Base-by-base conservation (phyloP, 2,888 invertebrate genomes). In the Machimus rusticus region DNA sequence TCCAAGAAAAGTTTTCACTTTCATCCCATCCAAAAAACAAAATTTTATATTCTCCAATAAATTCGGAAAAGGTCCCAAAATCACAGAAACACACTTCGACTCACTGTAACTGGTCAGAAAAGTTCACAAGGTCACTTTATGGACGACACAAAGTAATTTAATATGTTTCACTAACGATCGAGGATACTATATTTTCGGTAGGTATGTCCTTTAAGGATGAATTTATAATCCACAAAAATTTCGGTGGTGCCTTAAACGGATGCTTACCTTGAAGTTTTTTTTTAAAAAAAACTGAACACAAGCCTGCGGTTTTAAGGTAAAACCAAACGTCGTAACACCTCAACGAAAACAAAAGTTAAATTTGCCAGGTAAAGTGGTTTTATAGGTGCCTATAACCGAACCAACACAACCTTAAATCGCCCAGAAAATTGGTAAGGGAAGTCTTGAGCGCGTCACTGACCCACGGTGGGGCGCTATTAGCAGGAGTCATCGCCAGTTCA, bases 341-440 rank as follows among this genome's bases (percentile, higher is more conserved):
- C 90, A 93, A 92, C 92, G 93, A 93, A 93, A 93, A 93, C 92
- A 93, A 92, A 92, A 92, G 92, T 92, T 91, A 92, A 91, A 91
- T 92, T 91, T 90, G 91, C 91, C 90, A 90, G 90, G 90, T 93
- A 93, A 93, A 94, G 93, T 93, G 92, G 93, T 93, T 93, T 94
- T 94, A 94, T 94, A 94, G 94, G 89, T 90, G 90, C 90, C 90
- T 90, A 90, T 90, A 90, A 89, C 84, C 88, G 84, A n/a, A 90
- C 90, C 88, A 89, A 90, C 87, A 89, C 89, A 87, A 91, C 92
- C 92, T 93, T 93, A 92, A 92, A 91, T 92, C 91, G 92, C 93
- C 92, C 92, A 92, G 91, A 91, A 92, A 92, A 91, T 92, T 92
- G 92, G 92, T 86, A 76, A 51, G 84, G 84, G 84, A 66, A 84